Base-by-base conservation (phyloP, 2,113 vertebrate genomes). In the Apeltes quadracus region DNA sequence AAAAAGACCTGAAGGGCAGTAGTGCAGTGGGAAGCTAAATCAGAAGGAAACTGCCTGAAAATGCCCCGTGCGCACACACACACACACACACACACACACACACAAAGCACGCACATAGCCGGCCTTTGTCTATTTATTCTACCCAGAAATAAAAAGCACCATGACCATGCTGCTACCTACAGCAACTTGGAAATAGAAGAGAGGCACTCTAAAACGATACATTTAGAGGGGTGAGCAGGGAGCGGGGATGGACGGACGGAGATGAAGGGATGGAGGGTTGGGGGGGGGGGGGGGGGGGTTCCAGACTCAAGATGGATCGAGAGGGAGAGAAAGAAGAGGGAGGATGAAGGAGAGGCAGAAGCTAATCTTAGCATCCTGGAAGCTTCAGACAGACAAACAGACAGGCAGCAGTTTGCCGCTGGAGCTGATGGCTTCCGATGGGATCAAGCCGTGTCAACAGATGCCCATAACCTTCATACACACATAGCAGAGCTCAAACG, bases 371-470 rank as follows among this genome's bases (percentile, higher is more conserved):
- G 88, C 73, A 83, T 93, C 79, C 84, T 85, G 85, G 88, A 90
- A 70, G 76, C 89, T 79, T 44, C 91, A 87, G 89, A 88, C 92
- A 80, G 83, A 89, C 80, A 76, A 16, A 79, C 77, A 81, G 81
- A 72, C 67, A 81, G 83, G 71, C 72, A 71, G 84, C 83, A 79
- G 81, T 83, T 91, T 93, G 79, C 85, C 83, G 87, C 69, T 86
- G 93, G 91, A 86, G 90, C 90, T 95, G 95, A 96, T 94, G 94
- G 93, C 93, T 92, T 93, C 93, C 91, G 92, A 79, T 76, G 69
- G 79, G 61, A 87, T 83, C 79, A 83, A 73, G 73, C 83, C n/a
- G 79, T 89, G 90, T 92, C 93, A 95, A 92, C 85, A 90, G 57
- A 77, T 88, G 20, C 89, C 89, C 79, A 91, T 18, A 76, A 90